These are phyloP conservation scores for Rhogogaster chlorosoma DNA, from an alignment of 2,888 invertebrate species.

Conservation along the genomic window DNA sequence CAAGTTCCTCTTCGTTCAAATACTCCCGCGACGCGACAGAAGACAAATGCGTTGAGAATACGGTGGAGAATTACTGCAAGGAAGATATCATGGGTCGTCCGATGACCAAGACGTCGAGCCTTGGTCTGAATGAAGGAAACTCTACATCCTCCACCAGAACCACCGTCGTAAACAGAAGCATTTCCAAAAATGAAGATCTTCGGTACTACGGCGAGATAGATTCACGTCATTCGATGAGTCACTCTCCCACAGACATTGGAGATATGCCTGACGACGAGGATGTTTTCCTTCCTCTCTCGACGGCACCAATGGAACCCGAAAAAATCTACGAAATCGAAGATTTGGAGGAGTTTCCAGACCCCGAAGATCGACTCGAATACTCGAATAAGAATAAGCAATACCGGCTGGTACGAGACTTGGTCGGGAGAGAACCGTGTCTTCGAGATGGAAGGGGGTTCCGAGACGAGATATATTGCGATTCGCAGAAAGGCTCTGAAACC, in stretches of 20 bases:
- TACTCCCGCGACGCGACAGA: background rate
- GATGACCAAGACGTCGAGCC: background rate
- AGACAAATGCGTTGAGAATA: background rate
- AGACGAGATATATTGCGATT: background rate
- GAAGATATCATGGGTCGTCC: background rate
- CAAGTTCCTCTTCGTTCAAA: background rate
- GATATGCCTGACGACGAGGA: background rate
- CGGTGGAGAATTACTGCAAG: background rate
- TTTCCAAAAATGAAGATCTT: background rate
- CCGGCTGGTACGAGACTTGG: background rate
- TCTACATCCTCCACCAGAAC: background rate
- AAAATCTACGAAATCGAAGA: background rate
- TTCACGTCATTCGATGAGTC: background rate
- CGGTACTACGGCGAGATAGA: background rate
- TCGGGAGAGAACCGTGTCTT: background rate
- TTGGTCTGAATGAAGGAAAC: background rate
- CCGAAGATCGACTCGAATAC: background rate
- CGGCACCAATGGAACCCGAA: background rate
- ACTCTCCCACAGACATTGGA: background rate
- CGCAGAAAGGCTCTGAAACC: background rate
- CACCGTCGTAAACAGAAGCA: background rate
- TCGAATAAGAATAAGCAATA: slow-evolving; percentile 7
- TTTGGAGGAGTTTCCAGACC: background rate
- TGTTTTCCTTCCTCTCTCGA: background rate
- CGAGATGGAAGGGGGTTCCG: background rate